Evolutionary conservation across 2,797 vertebrate species (phyloP).

Genomic region (Cyclopterus lumpus): DNA sequence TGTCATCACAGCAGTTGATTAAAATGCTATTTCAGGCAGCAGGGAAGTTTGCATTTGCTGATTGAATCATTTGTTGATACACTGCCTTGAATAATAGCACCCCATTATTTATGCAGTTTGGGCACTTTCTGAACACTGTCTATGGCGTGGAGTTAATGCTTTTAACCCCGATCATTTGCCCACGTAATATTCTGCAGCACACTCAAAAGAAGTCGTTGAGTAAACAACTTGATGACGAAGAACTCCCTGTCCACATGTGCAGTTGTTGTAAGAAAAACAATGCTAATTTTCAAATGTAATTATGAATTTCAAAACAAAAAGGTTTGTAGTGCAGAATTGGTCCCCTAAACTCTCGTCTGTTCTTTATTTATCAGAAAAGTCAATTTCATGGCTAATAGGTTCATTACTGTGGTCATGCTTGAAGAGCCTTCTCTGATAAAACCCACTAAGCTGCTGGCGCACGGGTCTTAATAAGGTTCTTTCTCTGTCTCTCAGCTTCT

Average conservation of each 20-base stretch:
- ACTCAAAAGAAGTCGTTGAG: constrained; percentile 36
- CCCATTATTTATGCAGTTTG: constrained; percentile 8
- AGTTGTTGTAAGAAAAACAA: constrained; percentile 34
- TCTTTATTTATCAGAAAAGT: constrained; percentile 80
- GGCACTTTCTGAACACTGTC: constrained; percentile 9
- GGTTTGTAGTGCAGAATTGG: constrained; percentile 57
- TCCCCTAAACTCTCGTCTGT: constrained; percentile 63
- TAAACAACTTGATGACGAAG: constrained; percentile 43
- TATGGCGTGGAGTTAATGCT: not conserved
- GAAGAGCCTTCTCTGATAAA: constrained; percentile 74
- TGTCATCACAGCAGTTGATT: constrained; percentile 48
- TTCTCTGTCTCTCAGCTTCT: constrained; percentile 41
- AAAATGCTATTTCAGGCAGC: constrained; percentile 38
- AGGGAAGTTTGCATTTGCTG: constrained; percentile 25
- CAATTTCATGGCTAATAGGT: constrained; percentile 87
- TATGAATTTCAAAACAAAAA: constrained; percentile 77
- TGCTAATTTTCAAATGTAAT: constrained; percentile 62
- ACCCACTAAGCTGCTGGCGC: constrained; percentile 70
- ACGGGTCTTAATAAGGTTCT: constrained; percentile 68
- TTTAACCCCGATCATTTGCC: constrained; percentile 13
- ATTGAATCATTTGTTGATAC: constrained; percentile 19
- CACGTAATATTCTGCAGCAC: constrained; percentile 26
- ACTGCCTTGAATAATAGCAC: constrained; percentile 15
- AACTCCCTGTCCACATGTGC: constrained; percentile 15
- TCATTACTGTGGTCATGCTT: constrained; percentile 83